Percentiles rank a stretch among this genome's conserved stretches.
phyloP scores from a whole-genome alignment of 2,113 vertebrate genomes.

The Leucopsar rothschildi region DNA sequence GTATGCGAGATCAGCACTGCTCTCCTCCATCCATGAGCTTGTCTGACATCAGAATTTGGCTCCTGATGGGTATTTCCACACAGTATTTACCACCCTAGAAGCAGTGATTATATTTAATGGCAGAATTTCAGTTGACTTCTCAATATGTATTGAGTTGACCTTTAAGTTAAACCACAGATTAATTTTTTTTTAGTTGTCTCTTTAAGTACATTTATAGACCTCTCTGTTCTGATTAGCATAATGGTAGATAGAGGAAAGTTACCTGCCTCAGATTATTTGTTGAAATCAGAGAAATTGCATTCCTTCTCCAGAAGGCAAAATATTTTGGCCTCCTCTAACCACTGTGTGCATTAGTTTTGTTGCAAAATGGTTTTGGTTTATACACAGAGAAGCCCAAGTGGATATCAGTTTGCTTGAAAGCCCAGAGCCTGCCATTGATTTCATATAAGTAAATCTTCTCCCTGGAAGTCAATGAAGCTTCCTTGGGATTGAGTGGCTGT shows the following conservation, averaged over 20 bases:
- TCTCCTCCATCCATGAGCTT: background rate
- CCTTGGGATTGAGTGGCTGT: background rate
- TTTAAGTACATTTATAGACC: conserved; percentile 56
- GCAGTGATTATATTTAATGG: conserved; percentile 51
- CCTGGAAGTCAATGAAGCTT: background rate
- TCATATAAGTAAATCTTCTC: background rate
- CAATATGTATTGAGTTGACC: conserved; percentile 62
- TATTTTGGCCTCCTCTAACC: conserved; percentile 6
- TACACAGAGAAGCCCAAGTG: conserved; percentile 18
- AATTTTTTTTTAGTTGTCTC: conserved; percentile 56
- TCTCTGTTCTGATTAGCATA: conserved; percentile 45
- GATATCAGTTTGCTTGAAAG: conserved; percentile 36
- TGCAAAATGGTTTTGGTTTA: conserved; percentile 17
- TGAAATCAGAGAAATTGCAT: background rate
- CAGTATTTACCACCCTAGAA: conserved; percentile 50
- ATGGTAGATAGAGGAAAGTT: background rate
- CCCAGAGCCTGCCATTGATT: conserved; percentile 30
- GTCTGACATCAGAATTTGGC: background rate
- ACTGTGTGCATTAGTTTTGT: background rate
- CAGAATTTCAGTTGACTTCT: conserved; percentile 62
- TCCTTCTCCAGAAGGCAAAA: conserved; percentile 12
- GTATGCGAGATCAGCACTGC: background rate
- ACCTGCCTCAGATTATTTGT: conserved; percentile 6
- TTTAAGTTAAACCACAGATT: conserved; percentile 62
- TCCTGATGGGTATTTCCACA: background rate